These are phyloP conservation scores for Phyllotis vaccarum DNA, from an alignment of 2,797 vertebrate species.

Conservation along the genomic window DNA sequence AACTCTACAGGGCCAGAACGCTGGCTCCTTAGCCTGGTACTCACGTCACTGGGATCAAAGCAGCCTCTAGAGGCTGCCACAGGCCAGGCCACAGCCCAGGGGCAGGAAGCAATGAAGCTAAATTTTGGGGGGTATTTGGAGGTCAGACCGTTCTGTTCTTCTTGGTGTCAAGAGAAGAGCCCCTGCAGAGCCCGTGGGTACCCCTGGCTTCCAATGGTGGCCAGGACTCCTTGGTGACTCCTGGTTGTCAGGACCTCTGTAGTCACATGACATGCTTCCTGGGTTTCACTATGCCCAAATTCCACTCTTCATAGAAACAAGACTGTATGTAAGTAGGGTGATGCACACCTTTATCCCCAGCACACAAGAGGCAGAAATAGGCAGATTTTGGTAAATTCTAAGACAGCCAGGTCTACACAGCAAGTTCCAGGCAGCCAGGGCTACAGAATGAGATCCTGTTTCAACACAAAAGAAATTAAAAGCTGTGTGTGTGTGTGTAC, in stretches of 20 bases:
- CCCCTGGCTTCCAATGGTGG: not conserved
- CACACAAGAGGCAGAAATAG: not conserved
- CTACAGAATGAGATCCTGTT: not conserved
- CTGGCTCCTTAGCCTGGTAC: not conserved
- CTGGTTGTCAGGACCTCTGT: not conserved
- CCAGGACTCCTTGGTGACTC: rapidly evolving
- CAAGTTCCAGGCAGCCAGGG: not conserved
- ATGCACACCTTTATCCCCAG: not conserved
- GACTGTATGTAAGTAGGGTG: not conserved
- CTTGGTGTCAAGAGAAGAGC: rapidly evolving
- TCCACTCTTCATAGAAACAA: not conserved
- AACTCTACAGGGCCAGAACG: not conserved
- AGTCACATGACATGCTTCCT: rapidly evolving
- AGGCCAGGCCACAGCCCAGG: rapidly evolving
- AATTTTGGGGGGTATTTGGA: rapidly evolving
- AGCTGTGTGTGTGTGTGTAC: not conserved
- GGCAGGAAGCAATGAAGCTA: not conserved
- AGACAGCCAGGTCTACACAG: not conserved
- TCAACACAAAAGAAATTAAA: not conserved
- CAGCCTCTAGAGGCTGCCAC: rapidly evolving
- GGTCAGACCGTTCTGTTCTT: not conserved
- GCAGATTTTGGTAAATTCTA: not conserved
- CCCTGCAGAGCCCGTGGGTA: not conserved
- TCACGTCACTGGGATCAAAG: not conserved
- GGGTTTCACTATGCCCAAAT: not conserved